A percentile compares a stretch with the other conserved stretches of the same genome.
phyloP scores from a whole-genome alignment of 2,113 vertebrate genomes.

The Diadophis punctatus region DNA sequence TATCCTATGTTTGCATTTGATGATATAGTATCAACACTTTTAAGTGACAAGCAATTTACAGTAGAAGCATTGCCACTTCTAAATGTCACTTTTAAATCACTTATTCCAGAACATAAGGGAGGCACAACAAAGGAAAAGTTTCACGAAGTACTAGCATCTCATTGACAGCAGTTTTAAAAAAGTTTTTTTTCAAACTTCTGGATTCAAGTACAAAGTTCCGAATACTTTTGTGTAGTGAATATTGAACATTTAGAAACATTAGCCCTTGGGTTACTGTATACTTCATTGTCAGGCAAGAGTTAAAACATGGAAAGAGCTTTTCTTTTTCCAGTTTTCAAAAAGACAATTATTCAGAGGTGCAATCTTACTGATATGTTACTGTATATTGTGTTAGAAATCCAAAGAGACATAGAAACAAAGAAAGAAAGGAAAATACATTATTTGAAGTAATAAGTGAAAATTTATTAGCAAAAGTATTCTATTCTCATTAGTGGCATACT shows the following conservation, averaged over 20 bases:
- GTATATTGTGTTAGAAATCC: neutral
- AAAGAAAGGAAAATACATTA: neutral
- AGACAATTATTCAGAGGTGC: neutral
- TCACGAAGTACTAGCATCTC: slow-evolving; percentile 19
- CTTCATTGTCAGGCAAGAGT: slow-evolving; percentile 6
- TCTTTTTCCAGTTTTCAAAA: neutral
- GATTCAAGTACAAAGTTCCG: neutral
- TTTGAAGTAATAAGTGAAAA: neutral
- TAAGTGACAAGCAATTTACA: slow-evolving; percentile 62
- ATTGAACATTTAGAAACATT: slow-evolving; percentile 30
- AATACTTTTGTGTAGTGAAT: neutral
- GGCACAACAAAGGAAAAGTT: slow-evolving; percentile 9
- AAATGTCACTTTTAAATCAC: slow-evolving; percentile 58
- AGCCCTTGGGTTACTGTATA: slow-evolving; percentile 6
- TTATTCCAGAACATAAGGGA: slow-evolving; percentile 46
- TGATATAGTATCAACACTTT: slow-evolving; percentile 61
- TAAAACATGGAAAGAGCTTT: neutral
- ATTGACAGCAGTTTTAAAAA: fast-evolving
- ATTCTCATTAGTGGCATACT: neutral
- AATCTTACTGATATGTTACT: neutral
- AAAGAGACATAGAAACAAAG: neutral
- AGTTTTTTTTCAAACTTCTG: neutral
- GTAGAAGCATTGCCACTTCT: slow-evolving; percentile 48
- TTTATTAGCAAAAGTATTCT: neutral
- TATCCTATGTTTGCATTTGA: slow-evolving; percentile 58